These are phyloP conservation scores for Choreutis nemorana DNA, from an alignment of 2,888 invertebrate species.

Conservation along the genomic window DNA sequence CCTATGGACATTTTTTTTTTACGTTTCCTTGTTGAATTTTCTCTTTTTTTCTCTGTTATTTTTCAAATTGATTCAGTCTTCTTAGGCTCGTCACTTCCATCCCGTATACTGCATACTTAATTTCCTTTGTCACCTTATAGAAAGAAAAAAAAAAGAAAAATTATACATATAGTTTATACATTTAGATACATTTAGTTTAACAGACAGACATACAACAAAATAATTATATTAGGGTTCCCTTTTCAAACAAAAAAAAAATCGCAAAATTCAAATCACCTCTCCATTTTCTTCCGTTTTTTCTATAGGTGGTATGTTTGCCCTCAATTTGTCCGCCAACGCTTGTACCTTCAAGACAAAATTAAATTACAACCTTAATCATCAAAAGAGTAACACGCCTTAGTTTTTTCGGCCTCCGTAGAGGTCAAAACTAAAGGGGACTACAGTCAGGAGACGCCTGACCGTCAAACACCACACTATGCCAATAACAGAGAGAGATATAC, in stretches of 20 bases:
- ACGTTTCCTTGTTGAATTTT: background rate
- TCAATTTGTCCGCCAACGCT: slow-evolving; percentile 29
- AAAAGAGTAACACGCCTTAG: too few relatives aligned
- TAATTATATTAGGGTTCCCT: too few relatives aligned
- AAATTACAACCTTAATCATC: too few relatives aligned
- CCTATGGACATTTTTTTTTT: background rate
- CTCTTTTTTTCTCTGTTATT: slow-evolving; percentile 13
- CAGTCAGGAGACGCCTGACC: too few relatives aligned
- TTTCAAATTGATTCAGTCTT: slow-evolving; percentile 40
- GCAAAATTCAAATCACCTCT: background rate
- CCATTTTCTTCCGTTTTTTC: slow-evolving; percentile 4
- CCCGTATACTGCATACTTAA: slow-evolving; percentile 28
- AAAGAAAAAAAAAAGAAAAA: too few relatives aligned
- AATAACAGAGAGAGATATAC: too few relatives aligned
- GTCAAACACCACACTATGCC: too few relatives aligned
- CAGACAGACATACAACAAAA: background rate
- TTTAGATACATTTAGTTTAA: background rate
- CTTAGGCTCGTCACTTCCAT: slow-evolving; percentile 48
- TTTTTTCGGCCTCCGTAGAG: too few relatives aligned
- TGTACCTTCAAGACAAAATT: slow-evolving; percentile 27
- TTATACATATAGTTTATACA: too few relatives aligned
- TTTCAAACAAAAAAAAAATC: too few relatives aligned
- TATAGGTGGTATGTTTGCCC: slow-evolving; percentile 36
- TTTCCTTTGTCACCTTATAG: background rate
- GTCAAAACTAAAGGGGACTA: too few relatives aligned